phyloP scores from a whole-genome alignment of 2,113 vertebrate genomes.

The Leucopsar rothschildi region DNA sequence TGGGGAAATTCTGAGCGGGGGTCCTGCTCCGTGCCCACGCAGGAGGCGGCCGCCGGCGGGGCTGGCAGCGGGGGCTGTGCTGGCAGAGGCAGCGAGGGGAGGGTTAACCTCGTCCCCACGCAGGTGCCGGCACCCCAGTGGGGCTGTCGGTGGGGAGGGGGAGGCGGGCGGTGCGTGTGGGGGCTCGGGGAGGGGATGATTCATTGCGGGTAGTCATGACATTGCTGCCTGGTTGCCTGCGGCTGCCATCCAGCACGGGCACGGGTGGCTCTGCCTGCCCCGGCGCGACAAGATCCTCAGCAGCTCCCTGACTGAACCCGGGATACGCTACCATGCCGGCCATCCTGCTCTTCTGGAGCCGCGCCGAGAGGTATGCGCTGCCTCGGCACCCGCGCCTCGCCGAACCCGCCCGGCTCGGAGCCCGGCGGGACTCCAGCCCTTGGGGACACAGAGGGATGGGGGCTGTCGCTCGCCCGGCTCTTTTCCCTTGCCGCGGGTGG shows the following conservation, averaged over 20 bases:
- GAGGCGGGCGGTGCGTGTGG: conserved; percentile 35
- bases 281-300: not conserved
- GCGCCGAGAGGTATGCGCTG: conserved; percentile 50
- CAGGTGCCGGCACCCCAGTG: conserved; percentile 33
- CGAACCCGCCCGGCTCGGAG: not conserved
- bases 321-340: conserved; percentile 49
- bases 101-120: conserved; percentile 44
- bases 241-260: conserved; percentile 38
- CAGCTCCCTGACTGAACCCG: not conserved
- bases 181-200: conserved; percentile 48
- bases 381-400: not conserved
- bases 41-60: not conserved
- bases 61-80: not conserved
- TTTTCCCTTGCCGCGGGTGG: not conserved
- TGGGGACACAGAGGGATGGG: not conserved
- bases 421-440: not conserved
- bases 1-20: not conserved
- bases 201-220: conserved; percentile 57
- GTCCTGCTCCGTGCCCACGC: not conserved
- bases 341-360: conserved; percentile 66
- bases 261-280: conserved; percentile 36
- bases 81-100: conserved; percentile 9
- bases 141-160: conserved; percentile 39
- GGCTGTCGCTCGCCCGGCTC: not conserved
- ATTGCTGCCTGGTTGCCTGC: conserved; percentile 50